These are phyloP conservation scores for Plumapathes pennacea DNA, from an alignment of 92 coral and sea anemone species.

Conservation along the genomic window DNA sequence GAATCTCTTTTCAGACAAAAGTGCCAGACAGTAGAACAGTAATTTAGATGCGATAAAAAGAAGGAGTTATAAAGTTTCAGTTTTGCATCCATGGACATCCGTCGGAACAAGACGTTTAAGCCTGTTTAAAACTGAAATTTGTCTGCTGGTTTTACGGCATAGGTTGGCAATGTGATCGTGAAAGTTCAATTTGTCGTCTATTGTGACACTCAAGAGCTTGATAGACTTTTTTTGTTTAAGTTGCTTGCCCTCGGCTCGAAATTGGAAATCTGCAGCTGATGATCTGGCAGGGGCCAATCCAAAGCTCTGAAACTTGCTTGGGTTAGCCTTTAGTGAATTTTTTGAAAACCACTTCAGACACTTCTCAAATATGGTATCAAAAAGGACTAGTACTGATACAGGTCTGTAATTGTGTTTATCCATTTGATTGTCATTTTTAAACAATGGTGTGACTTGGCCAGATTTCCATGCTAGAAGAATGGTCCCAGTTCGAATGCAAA, in stretches of 20 bases:
- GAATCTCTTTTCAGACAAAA: slow-evolving; percentile 28
- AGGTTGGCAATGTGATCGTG: slow-evolving; percentile 45
- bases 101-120: slow-evolving; percentile 39
- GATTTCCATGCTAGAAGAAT: background rate
- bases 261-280: slow-evolving; percentile 23
- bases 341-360: slow-evolving; percentile 28
- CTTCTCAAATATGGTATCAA: too few relatives aligned
- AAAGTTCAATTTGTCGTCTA: slow-evolving; percentile 32
- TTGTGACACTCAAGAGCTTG: slow-evolving; percentile 20
- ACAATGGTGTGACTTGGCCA: too few relatives aligned
- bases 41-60: slow-evolving; percentile 19
- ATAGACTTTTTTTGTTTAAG: slow-evolving; percentile 26
- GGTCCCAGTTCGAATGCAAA: background rate
- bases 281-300: slow-evolving; percentile 51
- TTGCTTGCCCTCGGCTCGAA: slow-evolving; percentile 9
- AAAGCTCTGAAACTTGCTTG: slow-evolving; percentile 37
- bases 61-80: slow-evolving; percentile 4
- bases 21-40: slow-evolving; percentile 50
- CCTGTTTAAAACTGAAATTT: slow-evolving; percentile 24
- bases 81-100: slow-evolving; percentile 9
- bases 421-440: background rate
- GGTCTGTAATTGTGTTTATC: background rate
- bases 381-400: slow-evolving; percentile 2
- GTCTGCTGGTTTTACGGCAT: slow-evolving; percentile 31
- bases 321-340: slow-evolving; percentile 40